Evolutionary conservation across 2,797 vertebrate genomes (phyloP).

Genomic region (Periparus ater): DNA sequence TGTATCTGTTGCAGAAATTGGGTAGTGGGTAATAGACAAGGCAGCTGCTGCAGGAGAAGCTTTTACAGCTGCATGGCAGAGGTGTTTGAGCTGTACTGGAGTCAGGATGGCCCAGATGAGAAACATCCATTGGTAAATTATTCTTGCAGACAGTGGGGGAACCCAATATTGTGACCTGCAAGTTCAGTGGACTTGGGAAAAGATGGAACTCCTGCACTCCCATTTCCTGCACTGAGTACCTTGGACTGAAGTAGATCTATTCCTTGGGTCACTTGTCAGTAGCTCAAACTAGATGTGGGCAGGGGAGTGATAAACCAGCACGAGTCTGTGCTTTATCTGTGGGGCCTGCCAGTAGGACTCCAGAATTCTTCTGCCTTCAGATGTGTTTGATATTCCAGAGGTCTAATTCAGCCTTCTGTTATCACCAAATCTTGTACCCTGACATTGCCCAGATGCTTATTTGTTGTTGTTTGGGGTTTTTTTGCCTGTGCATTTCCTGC

Average conservation of each 20-base stretch:
- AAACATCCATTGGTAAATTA: not conserved
- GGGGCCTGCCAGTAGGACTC: not conserved
- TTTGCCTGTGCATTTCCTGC: not conserved
- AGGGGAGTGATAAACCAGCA: not conserved
- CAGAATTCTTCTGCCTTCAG: not conserved
- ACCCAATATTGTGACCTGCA: not conserved
- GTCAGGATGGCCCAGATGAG: not conserved
- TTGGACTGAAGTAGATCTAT: not conserved
- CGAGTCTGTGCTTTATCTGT: not conserved
- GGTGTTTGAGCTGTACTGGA: not conserved
- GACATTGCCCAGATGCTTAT: not conserved
- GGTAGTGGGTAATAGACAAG: not conserved
- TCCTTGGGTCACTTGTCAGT: not conserved
- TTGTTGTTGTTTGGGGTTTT: not conserved
- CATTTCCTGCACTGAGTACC: not conserved
- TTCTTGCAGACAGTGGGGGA: not conserved
- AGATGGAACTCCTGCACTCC: not conserved
- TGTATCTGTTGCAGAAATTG: not conserved
- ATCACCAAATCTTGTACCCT: not conserved
- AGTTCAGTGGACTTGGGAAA: not conserved
- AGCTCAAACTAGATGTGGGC: not conserved
- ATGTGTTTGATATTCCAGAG: not conserved
- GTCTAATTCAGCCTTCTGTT: not conserved
- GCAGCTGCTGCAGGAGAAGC: not conserved
- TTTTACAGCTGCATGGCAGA: not conserved